These are phyloP conservation scores for Chitala chitala DNA, from an alignment of 2,113 vertebrate genomes.

Conservation along the genomic window DNA sequence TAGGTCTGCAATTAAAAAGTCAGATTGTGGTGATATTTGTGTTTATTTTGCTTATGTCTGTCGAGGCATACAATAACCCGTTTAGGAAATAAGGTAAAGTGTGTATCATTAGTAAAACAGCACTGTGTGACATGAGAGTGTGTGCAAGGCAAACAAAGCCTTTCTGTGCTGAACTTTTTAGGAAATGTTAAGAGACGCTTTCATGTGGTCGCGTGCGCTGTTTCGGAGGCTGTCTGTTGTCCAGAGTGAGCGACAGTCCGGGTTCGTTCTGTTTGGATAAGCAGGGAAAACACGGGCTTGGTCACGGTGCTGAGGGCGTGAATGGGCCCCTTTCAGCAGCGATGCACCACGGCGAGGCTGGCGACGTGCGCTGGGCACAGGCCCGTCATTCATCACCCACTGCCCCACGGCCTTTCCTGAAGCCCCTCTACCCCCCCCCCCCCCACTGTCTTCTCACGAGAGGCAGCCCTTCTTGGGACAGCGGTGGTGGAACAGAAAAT, in stretches of 20 bases:
- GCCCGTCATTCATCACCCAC: background rate
- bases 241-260: background rate
- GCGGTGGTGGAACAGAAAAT: background rate
- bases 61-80: too few relatives aligned
- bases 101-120: too few relatives aligned
- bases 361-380: conserved; percentile 13
- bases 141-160: background rate
- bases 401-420: background rate
- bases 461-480: too few relatives aligned
- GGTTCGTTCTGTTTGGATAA: background rate
- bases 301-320: background rate
- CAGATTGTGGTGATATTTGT: too few relatives aligned
- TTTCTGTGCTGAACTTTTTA: background rate
- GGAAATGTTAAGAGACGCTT: too few relatives aligned
- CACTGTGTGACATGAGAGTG: background rate
- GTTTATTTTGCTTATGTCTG: too few relatives aligned
- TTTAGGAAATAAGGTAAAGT: too few relatives aligned
- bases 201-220: background rate
- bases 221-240: too few relatives aligned
- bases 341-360: too few relatives aligned
- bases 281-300: background rate
- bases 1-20: too few relatives aligned
- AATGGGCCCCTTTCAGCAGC: conserved; percentile 20
- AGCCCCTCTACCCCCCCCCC: too few relatives aligned
- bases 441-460: too few relatives aligned